phyloP scores from a whole-genome alignment of 2,797 vertebrate genomes.

The Sternarchorhynchus goeldii region DNA sequence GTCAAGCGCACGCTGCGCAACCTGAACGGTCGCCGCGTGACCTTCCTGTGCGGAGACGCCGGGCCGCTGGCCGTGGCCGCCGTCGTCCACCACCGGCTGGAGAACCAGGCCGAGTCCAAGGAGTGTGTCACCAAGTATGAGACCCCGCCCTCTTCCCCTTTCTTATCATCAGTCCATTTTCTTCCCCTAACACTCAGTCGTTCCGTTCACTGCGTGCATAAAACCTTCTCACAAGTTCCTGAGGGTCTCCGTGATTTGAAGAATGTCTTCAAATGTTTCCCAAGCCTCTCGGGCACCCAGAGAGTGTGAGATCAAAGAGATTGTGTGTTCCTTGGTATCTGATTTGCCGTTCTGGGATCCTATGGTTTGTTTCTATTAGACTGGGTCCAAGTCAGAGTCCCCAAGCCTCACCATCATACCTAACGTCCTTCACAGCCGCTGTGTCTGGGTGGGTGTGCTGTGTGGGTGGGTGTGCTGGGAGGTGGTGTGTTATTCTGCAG shows the following conservation, averaged over 20 bases:
- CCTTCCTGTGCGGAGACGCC: conserved; percentile 93
- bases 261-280: background rate
- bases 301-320: background rate
- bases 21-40: conserved; percentile 88
- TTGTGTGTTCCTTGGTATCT: background rate
- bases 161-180: background rate
- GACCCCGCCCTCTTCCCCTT: background rate
- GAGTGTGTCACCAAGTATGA: conserved; percentile 89
- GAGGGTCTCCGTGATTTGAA: background rate
- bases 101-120: conserved; percentile 81
- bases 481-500: conserved; percentile 21
- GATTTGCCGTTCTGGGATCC: background rate
- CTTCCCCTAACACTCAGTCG: background rate
- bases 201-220: no score
- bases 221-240: background rate
- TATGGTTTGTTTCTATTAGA: conserved; percentile 15
- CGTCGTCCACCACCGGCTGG: conserved; percentile 88
- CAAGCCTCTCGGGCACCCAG: background rate
- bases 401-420: background rate
- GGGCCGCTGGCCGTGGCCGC: conserved; percentile 91
- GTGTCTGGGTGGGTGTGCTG: background rate
- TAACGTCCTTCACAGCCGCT: background rate
- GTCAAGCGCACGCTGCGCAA: conserved; percentile 90
- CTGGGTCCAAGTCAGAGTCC: conserved; percentile 8
- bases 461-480: background rate